phyloP scores from a whole-genome alignment of 2,113 vertebrate species.

The Meleagris gallopavo region DNA sequence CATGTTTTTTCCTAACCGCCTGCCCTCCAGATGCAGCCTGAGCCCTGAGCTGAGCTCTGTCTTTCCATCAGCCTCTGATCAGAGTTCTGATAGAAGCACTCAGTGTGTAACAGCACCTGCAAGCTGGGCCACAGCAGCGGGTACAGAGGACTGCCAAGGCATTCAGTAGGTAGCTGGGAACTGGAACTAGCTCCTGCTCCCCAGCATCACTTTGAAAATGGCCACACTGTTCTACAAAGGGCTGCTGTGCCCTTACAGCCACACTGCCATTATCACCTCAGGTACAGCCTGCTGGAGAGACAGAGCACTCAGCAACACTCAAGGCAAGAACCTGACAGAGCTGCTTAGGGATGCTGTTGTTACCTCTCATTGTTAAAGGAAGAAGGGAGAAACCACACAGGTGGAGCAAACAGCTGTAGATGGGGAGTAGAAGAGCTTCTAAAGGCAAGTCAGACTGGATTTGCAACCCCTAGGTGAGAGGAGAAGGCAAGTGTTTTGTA shows the following conservation, averaged over 20 bases:
- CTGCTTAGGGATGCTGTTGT: background rate
- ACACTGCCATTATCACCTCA: background rate
- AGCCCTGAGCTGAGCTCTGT: background rate
- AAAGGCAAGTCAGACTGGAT: background rate
- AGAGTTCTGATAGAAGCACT: background rate
- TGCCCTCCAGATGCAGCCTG: background rate
- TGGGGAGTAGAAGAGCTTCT: background rate
- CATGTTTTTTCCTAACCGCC: background rate
- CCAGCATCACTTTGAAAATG: background rate
- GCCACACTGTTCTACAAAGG: rapidly evolving
- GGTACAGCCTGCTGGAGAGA: background rate
- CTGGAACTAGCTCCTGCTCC: background rate
- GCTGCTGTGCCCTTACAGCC: background rate
- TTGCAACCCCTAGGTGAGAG: background rate
- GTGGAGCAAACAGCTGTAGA: background rate
- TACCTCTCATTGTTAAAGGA: background rate
- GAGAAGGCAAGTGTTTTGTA: background rate
- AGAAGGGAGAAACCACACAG: background rate
- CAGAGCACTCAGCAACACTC: background rate
- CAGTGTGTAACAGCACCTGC: background rate
- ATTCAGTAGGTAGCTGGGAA: background rate
- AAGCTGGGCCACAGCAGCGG: background rate
- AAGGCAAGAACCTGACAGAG: background rate
- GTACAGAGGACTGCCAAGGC: background rate
- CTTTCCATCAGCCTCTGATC: background rate